Percentiles rank a stretch among this genome's conserved stretches.
These are phyloP conservation scores for Tiliqua scincoides DNA, from an alignment of 2,113 vertebrate species.

Conservation along the genomic window DNA sequence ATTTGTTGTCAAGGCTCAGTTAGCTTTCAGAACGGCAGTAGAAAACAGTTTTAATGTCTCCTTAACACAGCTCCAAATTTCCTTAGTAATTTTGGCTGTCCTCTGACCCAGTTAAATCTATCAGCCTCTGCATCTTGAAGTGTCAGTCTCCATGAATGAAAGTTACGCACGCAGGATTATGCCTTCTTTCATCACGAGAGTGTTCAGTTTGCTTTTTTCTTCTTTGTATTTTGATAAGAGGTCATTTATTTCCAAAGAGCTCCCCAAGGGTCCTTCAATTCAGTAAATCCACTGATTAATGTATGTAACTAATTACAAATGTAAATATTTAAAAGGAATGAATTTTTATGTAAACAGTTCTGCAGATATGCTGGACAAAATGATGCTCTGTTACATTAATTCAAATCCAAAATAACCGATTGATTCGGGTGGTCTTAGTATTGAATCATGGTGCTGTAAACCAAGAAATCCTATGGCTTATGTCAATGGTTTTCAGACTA, in stretches of 20 bases:
- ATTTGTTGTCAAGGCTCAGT: constrained; percentile 1
- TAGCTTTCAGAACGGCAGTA: not conserved
- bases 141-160: constrained; percentile 44
- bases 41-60: not conserved
- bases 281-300: constrained; percentile 55
- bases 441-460: constrained; percentile 48
- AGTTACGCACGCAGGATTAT: constrained; percentile 44
- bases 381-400: constrained; percentile 50
- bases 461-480: not conserved
- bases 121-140: constrained; percentile 13
- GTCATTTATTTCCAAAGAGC: constrained; percentile 60
- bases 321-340: constrained; percentile 66
- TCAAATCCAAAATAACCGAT: constrained; percentile 54
- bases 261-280: constrained; percentile 53
- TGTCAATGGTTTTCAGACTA: not conserved
- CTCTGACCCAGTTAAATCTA: constrained; percentile 28
- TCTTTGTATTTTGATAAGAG: constrained; percentile 62
- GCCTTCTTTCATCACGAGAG: constrained; percentile 48
- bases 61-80: not conserved
- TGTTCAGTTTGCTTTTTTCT: constrained; percentile 54
- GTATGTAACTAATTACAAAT: constrained; percentile 61
- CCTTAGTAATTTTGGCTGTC: constrained; percentile 16
- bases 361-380: constrained; percentile 56
- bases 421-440: constrained; percentile 31
- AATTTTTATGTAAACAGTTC: constrained; percentile 57